Evolutionary conservation across 1,140 invertebrate genomes (phyloP), one percentile per base, ranked within the genome.

Genomic region (Lutraria rhynchaena): DNA sequence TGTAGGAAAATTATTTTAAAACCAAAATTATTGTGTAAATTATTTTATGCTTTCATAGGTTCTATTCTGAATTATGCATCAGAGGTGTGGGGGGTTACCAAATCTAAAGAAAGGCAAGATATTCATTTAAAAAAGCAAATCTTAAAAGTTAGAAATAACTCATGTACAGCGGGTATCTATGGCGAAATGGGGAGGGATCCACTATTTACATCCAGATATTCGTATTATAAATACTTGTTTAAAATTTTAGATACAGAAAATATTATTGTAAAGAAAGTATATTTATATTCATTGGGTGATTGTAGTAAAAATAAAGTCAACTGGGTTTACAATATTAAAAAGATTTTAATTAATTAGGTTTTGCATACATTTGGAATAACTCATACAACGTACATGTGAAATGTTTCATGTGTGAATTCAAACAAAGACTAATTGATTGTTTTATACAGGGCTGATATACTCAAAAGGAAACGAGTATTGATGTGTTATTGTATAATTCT

Each of bases 41-140:
- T 60, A 60, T 22, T 60, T 31, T 19, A 60, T 60, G 58, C 58
- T 31, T 60, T 22, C 29, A 27, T 60, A 22, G n/a, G 58, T 22
- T 60, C 58, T 60, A 60, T 60, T 22, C 58, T 60, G 58, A 60
- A 60, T 31, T 5, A 60, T 27, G n/a, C 58, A 31, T 60, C 22
- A 27, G 58, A 60, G n/a, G 29, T 4, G 29, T 60, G 22, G n/a
- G n/a, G 58, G 19, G 17, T 22, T 27, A 60, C 58, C 22, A 22
- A 22, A 17, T 60, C 58, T 19, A 60, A 27, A 27, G 29, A 60
- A 60, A 60, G n/a, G 58, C n/a, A n/a, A n/a, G n/a, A n/a, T n/a
- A 31, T 60, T 27, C 58, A 60, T 31, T 5, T 60, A 31, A 51
- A 49, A n/a, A n/a, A n/a, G n/a, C n/a, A n/a, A n/a, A n/a, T n/a